Evolutionary conservation across 2,888 invertebrate species (phyloP).

Genomic region (Hyposoter didymator): DNA sequence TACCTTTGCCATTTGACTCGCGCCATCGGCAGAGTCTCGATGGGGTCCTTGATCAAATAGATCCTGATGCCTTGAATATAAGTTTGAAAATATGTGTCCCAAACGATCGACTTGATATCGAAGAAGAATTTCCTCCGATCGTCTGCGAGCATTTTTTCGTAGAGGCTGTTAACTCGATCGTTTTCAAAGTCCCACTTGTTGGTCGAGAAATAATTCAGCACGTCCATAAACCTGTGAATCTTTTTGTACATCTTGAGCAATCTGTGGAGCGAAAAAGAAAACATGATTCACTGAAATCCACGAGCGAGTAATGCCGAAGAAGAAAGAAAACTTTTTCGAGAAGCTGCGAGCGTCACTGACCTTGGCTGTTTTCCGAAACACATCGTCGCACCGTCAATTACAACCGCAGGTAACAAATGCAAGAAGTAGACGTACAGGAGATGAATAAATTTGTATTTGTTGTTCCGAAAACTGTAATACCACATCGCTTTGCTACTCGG

Average conservation of each 20-base stretch:
- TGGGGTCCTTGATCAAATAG: slow-evolving; percentile 92
- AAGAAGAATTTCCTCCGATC: slow-evolving; percentile 90
- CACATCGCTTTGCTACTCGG: slow-evolving; percentile 89
- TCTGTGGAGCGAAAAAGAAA: slow-evolving; percentile 83
- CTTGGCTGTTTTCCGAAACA: slow-evolving; percentile 88
- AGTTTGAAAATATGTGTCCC: slow-evolving; percentile 90
- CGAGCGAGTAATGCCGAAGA: neutral
- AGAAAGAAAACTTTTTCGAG: neutral
- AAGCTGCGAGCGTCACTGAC: slow-evolving; percentile 78
- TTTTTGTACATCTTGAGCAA: slow-evolving; percentile 91
- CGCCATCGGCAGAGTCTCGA: slow-evolving; percentile 89
- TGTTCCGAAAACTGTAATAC: slow-evolving; percentile 88
- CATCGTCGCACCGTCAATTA: slow-evolving; percentile 86
- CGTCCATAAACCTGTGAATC: slow-evolving; percentile 90
- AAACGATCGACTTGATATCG: slow-evolving; percentile 89
- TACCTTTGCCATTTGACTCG: slow-evolving; percentile 86
- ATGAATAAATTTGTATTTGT: slow-evolving; percentile 86
- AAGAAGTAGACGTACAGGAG: slow-evolving; percentile 86
- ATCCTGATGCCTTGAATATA: slow-evolving; percentile 91
- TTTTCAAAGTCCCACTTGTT: slow-evolving; percentile 91
- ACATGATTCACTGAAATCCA: neutral
- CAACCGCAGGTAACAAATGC: slow-evolving; percentile 87
- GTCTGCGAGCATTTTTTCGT: slow-evolving; percentile 85
- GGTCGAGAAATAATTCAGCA: slow-evolving; percentile 92
- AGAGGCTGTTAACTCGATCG: slow-evolving; percentile 86